A percentile compares a stretch with the other conserved stretches of the same genome.
Evolutionary conservation across 53 echinoderm and acorn worm species (phyloP).

Genomic region (Crossaster papposus): DNA sequence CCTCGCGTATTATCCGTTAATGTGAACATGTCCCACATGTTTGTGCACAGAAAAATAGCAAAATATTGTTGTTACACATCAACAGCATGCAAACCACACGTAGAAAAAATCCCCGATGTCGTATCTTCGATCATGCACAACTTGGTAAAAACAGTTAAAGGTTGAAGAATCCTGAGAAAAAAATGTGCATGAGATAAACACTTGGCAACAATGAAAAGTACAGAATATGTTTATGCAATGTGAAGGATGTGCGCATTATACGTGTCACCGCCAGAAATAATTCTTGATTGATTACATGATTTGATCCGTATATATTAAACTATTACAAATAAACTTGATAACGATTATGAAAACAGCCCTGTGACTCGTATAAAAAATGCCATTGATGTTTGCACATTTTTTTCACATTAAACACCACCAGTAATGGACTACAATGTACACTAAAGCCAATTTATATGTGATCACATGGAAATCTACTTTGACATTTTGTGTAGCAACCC

Average conservation of each 20-base stretch:
- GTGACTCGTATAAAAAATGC: too few species aligned
- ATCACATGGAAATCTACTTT: too few species aligned
- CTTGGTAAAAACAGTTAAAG: not conserved
- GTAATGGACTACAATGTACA: too few species aligned
- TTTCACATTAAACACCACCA: too few species aligned
- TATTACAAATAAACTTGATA: not conserved
- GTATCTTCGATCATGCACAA: not conserved
- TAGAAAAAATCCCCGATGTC: not conserved
- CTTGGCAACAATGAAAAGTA: not conserved
- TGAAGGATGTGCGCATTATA: not conserved
- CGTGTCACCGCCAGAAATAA: not conserved
- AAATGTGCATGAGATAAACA: not conserved
- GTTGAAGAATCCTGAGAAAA: too few species aligned
- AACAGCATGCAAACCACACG: not conserved
- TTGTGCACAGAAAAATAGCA: not conserved
- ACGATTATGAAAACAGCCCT: not conserved
- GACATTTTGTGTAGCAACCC: too few species aligned
- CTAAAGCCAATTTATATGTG: too few species aligned
- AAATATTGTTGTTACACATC: not conserved
- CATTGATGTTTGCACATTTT: too few species aligned
- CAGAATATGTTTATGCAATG: not conserved
- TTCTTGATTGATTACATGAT: not conserved
- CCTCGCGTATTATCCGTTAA: not conserved
- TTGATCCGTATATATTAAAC: too few species aligned
- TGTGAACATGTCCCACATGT: slow-evolving; percentile 22